Percentiles rank a stretch among this genome's conserved stretches.
Conservation (phyloP, 2,888 invertebrate genomes). For the Diarsia rubi region DNA sequence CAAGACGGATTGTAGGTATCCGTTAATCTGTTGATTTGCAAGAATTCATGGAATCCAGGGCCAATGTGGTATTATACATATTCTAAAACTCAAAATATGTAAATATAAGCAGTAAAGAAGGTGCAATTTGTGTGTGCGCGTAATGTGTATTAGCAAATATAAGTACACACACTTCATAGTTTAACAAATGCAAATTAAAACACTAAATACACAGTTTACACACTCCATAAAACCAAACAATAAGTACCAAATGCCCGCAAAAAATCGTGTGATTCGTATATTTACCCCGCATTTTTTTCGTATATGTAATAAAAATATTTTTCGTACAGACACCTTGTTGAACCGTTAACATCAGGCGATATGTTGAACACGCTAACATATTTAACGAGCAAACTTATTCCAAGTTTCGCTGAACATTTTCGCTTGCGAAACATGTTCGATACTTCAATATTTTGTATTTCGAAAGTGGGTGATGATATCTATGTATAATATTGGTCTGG, state of each 20-base stretch:
- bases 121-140: too few relatives aligned
- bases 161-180: not conserved
- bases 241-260: not conserved
- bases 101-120: too few relatives aligned
- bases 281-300: slow-evolving; percentile 10
- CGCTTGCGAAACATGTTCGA: slow-evolving; percentile 5
- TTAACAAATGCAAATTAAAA: not conserved
- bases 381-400: slow-evolving; percentile 48
- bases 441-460: slow-evolving; percentile 29
- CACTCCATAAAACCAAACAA: not conserved
- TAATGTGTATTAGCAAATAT: too few relatives aligned
- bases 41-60: too few relatives aligned
- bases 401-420: slow-evolving; percentile 36
- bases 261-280: slow-evolving; percentile 24
- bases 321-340: slow-evolving; percentile 66
- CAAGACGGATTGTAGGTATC: too few relatives aligned
- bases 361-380: slow-evolving; percentile 68
- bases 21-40: too few relatives aligned
- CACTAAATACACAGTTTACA: not conserved
- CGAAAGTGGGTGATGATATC: slow-evolving; percentile 26
- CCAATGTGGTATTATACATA: too few relatives aligned
- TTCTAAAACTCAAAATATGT: too few relatives aligned
- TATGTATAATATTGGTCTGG: not conserved
- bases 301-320: slow-evolving; percentile 50
- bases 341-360: slow-evolving; percentile 66